A percentile compares a stretch with the other conserved stretches of the same genome.
Conservation (phyloP, 2,888 invertebrate species). For the Leucophora obtusa region DNA sequence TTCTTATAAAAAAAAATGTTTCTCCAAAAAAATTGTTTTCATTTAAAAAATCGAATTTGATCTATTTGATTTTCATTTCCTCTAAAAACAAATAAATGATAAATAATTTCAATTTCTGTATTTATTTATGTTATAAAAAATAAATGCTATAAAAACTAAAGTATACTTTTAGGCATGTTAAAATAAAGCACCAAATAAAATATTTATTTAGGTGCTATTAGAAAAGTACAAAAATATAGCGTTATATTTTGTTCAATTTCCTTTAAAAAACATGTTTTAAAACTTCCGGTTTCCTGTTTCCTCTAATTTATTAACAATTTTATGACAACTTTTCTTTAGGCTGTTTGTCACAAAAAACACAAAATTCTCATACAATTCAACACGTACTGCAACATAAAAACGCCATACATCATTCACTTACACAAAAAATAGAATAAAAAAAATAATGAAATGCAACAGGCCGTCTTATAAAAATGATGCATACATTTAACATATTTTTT, state of each 20-base stretch:
- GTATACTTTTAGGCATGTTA: neutral
- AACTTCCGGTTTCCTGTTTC: constrained; percentile 61
- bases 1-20: too few species aligned
- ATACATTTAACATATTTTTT: constrained; percentile 20
- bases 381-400: constrained; percentile 64
- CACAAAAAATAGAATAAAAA: constrained; percentile 23
- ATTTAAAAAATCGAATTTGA: too few species aligned
- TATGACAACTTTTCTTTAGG: constrained; percentile 58
- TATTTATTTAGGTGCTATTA: constrained; percentile 2
- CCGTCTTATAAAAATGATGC: constrained; percentile 68
- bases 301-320: constrained; percentile 62
- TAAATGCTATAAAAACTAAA: neutral
- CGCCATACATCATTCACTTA: constrained; percentile 26
- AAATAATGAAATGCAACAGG: constrained; percentile 70
- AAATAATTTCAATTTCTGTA: too few species aligned
- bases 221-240: constrained; percentile 6
- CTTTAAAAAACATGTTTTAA: constrained; percentile 58
- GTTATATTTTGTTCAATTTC: constrained; percentile 56
- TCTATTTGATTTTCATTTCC: too few species aligned
- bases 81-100: too few species aligned
- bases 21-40: too few species aligned
- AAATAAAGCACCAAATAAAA: constrained; percentile 16
- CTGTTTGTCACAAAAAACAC: constrained; percentile 65
- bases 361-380: constrained; percentile 75
- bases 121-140: neutral